Base-by-base conservation (phyloP, 2,888 invertebrate species). In the Drosophila atripex region DNA sequence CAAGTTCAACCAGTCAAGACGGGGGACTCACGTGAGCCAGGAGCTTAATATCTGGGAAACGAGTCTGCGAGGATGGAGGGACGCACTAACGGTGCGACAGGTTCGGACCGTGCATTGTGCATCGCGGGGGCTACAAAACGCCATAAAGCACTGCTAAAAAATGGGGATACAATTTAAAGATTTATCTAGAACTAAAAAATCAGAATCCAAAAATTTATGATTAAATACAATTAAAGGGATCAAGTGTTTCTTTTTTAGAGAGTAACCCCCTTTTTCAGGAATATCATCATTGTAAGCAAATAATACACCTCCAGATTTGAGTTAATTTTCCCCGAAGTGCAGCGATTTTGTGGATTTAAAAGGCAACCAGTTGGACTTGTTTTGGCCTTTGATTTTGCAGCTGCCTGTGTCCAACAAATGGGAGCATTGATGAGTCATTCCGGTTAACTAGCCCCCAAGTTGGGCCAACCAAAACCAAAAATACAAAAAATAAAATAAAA, bases 1-100 rank as follows among this genome's bases (percentile, higher is more conserved):
- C 89, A 89, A 89, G 89, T 89, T 89, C 89, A 88, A 89, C 88
- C 80, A 88, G 89, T 89, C 78, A 66, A 73, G 57, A 35, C 64
- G 54, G 51, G 50, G 53, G 21, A 6, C 72, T 53, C 64, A 71
- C 60, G 59, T 59, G 65, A 28, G 43, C n/a, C 38, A 53, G 50
- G 66, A 65, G 54, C 49, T 59, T 23, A 52, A 70, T 55, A 54
- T 43, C 60, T 46, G 56, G 57, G 30, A 39, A 60, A 39, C 60
- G 23, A 35, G 64, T 64, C 65, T n/a, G n/a, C 45, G 65, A 45
- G 30, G 30, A 16, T 38, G 50, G 54, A 50, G 58, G 70, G 60
- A 60, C 53, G 71, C 77, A 71, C 71, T 80, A 80, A 85, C 86
- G 87, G 85, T 87, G 61, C 80, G 71, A 76, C 79, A 78, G 84